Conservation (phyloP, 2,797 vertebrate species). For the Gobio occitaniae region DNA sequence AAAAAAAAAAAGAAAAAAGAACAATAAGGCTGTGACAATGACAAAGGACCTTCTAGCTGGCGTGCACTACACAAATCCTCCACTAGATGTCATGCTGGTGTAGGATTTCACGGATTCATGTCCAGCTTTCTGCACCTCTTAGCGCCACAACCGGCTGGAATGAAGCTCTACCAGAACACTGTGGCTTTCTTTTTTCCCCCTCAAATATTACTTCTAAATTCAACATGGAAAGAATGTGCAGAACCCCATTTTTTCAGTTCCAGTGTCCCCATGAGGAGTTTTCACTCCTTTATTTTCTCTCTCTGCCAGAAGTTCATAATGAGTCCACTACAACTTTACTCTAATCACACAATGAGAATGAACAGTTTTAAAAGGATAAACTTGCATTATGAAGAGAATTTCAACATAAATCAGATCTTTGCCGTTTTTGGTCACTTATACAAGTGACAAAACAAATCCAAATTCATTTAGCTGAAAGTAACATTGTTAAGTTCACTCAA, state of each 20-base stretch:
- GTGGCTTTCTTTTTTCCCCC: slow-evolving; percentile 42
- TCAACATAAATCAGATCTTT: background rate
- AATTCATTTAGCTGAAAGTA: background rate
- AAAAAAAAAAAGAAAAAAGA: background rate
- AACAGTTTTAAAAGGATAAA: background rate
- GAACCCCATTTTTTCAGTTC: slow-evolving; percentile 71
- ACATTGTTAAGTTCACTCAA: background rate
- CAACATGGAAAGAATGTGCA: slow-evolving; percentile 80
- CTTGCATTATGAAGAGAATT: background rate
- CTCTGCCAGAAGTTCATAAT: slow-evolving; percentile 14
- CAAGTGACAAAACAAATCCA: background rate
- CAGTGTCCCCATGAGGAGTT: slow-evolving; percentile 41
- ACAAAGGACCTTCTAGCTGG: background rate
- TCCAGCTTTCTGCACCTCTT: background rate
- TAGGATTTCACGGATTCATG: slow-evolving; percentile 13
- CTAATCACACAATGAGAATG: background rate
- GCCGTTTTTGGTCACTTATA: background rate
- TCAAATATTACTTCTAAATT: slow-evolving; percentile 52
- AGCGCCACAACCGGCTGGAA: slow-evolving; percentile 34
- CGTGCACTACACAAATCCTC: background rate
- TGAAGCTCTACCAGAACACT: slow-evolving; percentile 26
- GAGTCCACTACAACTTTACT: background rate
- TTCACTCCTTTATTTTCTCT: slow-evolving; percentile 2
- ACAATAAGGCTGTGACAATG: background rate
- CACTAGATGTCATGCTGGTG: slow-evolving; percentile 53